phyloP scores from a whole-genome alignment of 2,888 invertebrate genomes.

The Agrilus mali region DNA sequence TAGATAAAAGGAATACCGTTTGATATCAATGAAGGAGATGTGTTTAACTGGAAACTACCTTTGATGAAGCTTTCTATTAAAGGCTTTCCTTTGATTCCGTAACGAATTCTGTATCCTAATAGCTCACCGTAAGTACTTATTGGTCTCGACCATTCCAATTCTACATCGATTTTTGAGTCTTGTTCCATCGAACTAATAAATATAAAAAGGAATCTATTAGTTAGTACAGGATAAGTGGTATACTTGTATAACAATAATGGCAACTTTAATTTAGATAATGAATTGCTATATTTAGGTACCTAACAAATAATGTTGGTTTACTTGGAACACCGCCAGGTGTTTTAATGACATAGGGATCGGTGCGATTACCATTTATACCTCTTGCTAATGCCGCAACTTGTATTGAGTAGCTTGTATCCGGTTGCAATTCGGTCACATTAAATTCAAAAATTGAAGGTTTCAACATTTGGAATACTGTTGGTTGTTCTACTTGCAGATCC shows the following conservation, averaged over 20 bases:
- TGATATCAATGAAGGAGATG: too few species aligned
- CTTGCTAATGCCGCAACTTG: constrained; percentile 93
- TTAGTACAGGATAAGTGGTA: constrained; percentile 1
- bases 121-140: constrained; percentile 80
- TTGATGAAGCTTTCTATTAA: constrained; percentile 60
- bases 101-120: constrained; percentile 73
- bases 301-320: constrained; percentile 65
- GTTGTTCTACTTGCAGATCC: constrained; percentile 72
- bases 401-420: constrained; percentile 87
- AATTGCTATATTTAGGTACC: constrained; percentile 48
- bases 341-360: constrained; percentile 67
- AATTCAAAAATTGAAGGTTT: constrained; percentile 64
- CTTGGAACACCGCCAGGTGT: constrained; percentile 91
- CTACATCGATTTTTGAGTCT: constrained; percentile 43
- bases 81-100: constrained; percentile 73
- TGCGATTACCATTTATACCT: constrained; percentile 92
- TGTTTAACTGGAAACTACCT: constrained; percentile 25
- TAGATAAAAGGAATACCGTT: neutral
- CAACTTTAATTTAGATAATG: neutral
- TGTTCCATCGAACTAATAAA: constrained; percentile 69
- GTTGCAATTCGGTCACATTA: constrained; percentile 81
- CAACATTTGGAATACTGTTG: constrained; percentile 74
- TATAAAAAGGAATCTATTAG: constrained; percentile 62
- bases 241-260: neutral
- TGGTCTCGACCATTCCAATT: constrained; percentile 87